Base-by-base conservation (phyloP, 1,140 invertebrate genomes). In the Drosophila lini region DNA sequence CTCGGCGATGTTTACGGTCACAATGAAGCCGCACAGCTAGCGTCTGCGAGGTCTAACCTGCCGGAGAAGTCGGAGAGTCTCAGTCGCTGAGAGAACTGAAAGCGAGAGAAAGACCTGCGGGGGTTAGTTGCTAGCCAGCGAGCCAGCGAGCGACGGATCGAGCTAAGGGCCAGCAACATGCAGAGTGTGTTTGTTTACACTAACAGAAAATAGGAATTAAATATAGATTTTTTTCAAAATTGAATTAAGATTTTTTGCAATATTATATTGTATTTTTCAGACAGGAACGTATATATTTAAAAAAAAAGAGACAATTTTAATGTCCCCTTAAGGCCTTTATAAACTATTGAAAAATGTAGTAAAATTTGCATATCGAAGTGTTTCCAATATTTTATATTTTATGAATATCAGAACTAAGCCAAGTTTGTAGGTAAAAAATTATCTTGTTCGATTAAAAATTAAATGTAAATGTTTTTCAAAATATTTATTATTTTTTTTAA, bases 31-130 rank as follows among this genome's bases (percentile, higher is more conserved):
- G 16, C 28, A 44, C 31, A 10, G 56, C 50, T 70, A 77, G 73
- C 36, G 44, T 50, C 71, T 70, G 60, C 80, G 74, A 79, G 77
- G 75, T 71, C 68, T 78, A 78, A 57, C 68, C 67, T 40, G 70
- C 16, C 32, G 0, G 47, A 53, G 16, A 34, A 19, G 16, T 34
- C 53, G 5, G 52, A 74, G 70, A 53, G 62, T 38, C 34, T 42
- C n/a, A 28, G 56, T 41, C 11, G 3, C 16, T 6, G 68, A 47
- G 67, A 48, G 44, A 3, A 22, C 47, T 10, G n/a, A 7, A 13
- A 16, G 28, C 28, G 25, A n/a, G 63, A 47, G 63, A 50, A 16
- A 50, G 48, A 50, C 48, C 31, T 25, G n/a, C 16, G 44, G 50
- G 53, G 15, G 36, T 25, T 25, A 56, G 53, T 56, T 31, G 47